Evolutionary conservation across 2,113 vertebrate genomes (phyloP), one percentile per base, ranked within the genome.

Genomic region (Haplotaxodon microlepis): DNA sequence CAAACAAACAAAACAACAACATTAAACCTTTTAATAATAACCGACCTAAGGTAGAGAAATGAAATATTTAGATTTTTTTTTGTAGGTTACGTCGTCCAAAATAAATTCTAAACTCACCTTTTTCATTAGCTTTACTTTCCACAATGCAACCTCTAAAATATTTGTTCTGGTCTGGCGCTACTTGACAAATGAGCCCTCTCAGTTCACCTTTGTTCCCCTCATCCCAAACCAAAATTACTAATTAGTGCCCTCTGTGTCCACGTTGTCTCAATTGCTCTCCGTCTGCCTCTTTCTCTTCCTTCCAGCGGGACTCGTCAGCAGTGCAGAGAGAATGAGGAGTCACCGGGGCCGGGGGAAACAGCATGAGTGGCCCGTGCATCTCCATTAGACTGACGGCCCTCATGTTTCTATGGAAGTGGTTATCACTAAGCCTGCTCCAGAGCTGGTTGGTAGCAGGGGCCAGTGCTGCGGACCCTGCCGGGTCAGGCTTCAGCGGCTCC

Each of bases 381-480:
- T 97, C 96, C 96, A 96, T 96, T 99, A 98, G 98, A 97, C 97
- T 96, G 96, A 90, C 96, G 97, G 97, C 97, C 97, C 98, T 98
- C 97, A 98, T 99, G 98, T 97, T 98, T 98, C 98, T 97, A 98
- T 99, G 98, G 98, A 97, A 97, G 97, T 98, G 97, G 96, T 96
- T 98, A 94, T 97, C 97, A 92, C 96, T 99, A 96, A 98, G 97
- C 97, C 98, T 98, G 96, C 97, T 98, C 96, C 97, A 97, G 96
- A 97, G 97, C 97, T 98, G 97, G 97, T 96, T 97, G 96, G 95
- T 97, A 95, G 96, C 94, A 1, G 95, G 95, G 86, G 90, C 91
- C 82, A 34, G 86, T 66, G 93, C 91, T 5, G 90, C 83, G 7
- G 94, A 94, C 82, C 96, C 97, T 1, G 94, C 97, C 73, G 96